Evolutionary conservation across 2,888 invertebrate species (phyloP), one percentile per base, ranked within the genome.

Genomic region (Agriopis leucophaearia): DNA sequence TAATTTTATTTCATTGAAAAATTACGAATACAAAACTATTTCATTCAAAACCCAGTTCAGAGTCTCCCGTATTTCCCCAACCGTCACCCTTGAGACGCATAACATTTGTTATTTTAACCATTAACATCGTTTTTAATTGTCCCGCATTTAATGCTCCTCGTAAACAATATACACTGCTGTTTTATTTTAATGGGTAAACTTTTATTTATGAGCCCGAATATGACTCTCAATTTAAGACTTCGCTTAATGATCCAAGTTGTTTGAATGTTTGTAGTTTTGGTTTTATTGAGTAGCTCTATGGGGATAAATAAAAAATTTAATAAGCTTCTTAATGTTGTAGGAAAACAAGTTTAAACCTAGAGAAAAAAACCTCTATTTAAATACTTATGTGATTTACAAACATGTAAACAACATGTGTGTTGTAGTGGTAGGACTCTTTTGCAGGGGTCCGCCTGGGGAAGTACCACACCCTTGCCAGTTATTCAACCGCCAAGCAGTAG

Each of bases 91-190:
- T 40, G 83, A 79, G 86, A 81, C 74, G 71, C 77, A 83, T 84
- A 82, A 79, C 87, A 88, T 88, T 88, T 88, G 88, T 88, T 88
- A 88, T 87, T 87, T 80, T 86, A 84, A 83, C 85, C 85, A 86
- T 88, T 85, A 87, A 84, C 87, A 83, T 77, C 71, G 76, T 81
- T 84, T 27, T 84, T 88, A 88, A 88, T 88, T 82, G 87, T 79
- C 81, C 76, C 78, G 75, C 78, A 73, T 69, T 74, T 74, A 74
- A 75, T 65, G 66, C 55, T 13, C 64, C 69, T 66, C 48, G 57
- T 66, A 45, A 63, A 74, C 69, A 72, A 61, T 66, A 52, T 18
- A 56, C 18, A 52, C 50, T 68, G 66, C 66, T 69, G 72, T 70
- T 67, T 70, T 66, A 70, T 74, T 71, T 55, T 72, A 69, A 74